These are phyloP conservation scores for Helarctos malayanus DNA, from an alignment of 2,797 vertebrate genomes.

Conservation along the genomic window DNA sequence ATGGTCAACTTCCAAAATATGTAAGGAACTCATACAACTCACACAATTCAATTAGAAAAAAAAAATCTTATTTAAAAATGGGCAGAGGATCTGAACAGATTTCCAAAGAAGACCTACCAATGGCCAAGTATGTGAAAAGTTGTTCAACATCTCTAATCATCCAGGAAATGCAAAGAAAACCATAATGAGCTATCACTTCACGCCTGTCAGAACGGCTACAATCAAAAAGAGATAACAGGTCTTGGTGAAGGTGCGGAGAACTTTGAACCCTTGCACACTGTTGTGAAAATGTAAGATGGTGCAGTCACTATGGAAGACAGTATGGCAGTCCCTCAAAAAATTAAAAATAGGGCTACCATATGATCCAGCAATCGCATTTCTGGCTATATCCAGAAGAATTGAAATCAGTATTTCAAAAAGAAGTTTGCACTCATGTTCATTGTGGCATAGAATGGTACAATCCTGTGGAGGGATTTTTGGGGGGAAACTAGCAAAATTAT, in stretches of 20 bases:
- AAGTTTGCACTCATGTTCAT: background rate
- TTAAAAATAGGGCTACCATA: background rate
- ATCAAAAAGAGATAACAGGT: background rate
- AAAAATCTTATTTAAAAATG: background rate
- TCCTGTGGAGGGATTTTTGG: background rate
- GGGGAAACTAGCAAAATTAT: background rate
- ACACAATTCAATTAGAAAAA: background rate
- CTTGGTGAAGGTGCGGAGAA: background rate
- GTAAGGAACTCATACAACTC: background rate
- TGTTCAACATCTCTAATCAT: background rate
- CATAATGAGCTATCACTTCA: background rate
- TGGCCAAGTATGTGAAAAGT: background rate
- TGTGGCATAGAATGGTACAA: background rate
- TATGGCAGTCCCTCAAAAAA: background rate
- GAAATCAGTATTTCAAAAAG: background rate
- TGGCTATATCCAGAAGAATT: background rate
- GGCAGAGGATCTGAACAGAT: background rate
- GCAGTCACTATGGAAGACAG: background rate
- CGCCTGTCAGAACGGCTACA: background rate
- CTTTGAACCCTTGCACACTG: background rate
- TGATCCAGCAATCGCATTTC: background rate
- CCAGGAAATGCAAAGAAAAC: background rate
- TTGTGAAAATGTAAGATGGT: background rate
- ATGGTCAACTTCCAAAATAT: background rate
- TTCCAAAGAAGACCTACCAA: background rate